phyloP scores from a whole-genome alignment of 2,797 vertebrate genomes.

The Tragelaphus oryx region DNA sequence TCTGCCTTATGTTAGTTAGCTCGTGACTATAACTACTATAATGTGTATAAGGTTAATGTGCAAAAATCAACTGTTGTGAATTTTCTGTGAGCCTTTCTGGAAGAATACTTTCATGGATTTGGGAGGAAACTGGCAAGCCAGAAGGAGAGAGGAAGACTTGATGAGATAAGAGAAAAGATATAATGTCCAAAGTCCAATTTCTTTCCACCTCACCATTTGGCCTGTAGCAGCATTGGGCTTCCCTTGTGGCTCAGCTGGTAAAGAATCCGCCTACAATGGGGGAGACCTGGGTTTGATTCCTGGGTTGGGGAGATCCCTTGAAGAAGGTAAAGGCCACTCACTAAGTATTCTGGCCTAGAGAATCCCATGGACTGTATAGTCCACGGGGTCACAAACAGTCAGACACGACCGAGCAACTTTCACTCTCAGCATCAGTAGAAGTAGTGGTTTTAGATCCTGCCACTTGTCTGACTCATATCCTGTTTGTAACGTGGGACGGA shows the following conservation, averaged over 20 bases:
- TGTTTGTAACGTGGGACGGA: background rate
- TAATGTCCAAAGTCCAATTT: background rate
- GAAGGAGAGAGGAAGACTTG: background rate
- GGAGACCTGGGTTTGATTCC: background rate
- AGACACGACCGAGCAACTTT: background rate
- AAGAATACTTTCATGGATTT: background rate
- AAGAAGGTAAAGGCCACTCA: background rate
- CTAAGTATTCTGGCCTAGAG: background rate
- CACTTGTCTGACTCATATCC: background rate
- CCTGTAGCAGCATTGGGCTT: background rate
- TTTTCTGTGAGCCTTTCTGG: background rate
- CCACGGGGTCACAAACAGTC: background rate
- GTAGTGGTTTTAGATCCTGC: background rate
- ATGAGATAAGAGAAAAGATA: background rate
- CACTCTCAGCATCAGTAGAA: background rate
- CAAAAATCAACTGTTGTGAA: background rate
- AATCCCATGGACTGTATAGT: background rate
- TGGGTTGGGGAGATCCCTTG: background rate
- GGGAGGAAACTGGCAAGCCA: background rate
- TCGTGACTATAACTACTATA: background rate
- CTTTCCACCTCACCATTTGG: background rate
- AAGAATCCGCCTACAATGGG: background rate
- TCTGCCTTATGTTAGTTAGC: background rate
- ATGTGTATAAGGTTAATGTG: background rate
- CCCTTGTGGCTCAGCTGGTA: background rate